A percentile compares a stretch with the other conserved stretches of the same genome.
These are phyloP conservation scores for Stenopsyche tienmushanensis DNA, from an alignment of 1,140 invertebrate genomes.

Conservation along the genomic window DNA sequence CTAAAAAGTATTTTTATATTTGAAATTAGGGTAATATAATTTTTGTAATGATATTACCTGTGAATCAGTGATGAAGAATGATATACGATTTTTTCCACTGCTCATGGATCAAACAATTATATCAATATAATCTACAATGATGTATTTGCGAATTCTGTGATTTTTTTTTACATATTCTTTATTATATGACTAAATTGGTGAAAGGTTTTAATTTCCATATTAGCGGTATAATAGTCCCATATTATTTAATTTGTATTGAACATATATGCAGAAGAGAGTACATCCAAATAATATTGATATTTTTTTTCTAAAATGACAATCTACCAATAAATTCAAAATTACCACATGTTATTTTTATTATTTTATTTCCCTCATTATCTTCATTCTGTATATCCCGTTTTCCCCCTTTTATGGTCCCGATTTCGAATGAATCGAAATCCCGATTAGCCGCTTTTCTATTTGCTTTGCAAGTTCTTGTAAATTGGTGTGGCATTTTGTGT, in stretches of 20 bases:
- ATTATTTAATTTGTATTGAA: no score
- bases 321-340: conserved; percentile 15
- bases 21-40: no score
- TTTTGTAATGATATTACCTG: no score
- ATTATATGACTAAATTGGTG: not conserved
- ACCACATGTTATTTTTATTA: conserved; percentile 5
- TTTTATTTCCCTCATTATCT: not conserved
- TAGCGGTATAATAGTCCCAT: not conserved
- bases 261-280: not conserved
- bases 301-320: conserved; percentile 14
- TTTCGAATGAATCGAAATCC: no score
- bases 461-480: not conserved
- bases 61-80: no score
- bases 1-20: no score
- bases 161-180: not conserved
- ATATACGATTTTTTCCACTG: no score
- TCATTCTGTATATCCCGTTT: not conserved
- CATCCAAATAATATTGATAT: not conserved
- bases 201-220: not conserved
- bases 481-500: not conserved
- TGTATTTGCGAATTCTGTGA: no score
- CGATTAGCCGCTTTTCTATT: not conserved
- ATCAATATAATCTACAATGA: no score
- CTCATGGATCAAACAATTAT: no score
- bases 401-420: no score